These are phyloP conservation scores for Pilophorus perplexus DNA, from an alignment of 2,888 invertebrate species.

Conservation along the genomic window DNA sequence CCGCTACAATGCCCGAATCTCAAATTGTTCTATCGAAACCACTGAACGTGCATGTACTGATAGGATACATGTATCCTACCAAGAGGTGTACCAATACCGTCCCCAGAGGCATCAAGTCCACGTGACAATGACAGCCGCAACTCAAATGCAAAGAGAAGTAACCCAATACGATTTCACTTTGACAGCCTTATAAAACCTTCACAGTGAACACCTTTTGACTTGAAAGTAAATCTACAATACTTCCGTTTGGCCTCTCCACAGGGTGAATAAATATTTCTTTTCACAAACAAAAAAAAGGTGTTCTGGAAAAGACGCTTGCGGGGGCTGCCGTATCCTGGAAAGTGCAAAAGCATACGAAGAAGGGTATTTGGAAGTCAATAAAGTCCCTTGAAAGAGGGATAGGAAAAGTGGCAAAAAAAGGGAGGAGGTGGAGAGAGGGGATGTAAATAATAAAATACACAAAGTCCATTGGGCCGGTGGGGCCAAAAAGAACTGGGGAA, in stretches of 20 bases:
- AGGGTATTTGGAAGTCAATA: constrained; percentile 29
- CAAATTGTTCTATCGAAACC: no score
- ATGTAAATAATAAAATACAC: constrained; percentile 40
- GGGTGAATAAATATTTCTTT: constrained; percentile 22
- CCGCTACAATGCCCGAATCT: no score
- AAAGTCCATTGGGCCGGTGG: constrained; percentile 31
- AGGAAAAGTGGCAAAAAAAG: constrained; percentile 17
- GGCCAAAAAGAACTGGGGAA: constrained; percentile 1
- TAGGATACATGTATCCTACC: no score
- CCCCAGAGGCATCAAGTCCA: no score
- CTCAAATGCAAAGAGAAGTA: no score
- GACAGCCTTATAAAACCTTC: constrained; percentile 2
- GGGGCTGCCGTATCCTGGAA: no score
- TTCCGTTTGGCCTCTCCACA: constrained; percentile 9
- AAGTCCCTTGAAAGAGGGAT: constrained; percentile 15
- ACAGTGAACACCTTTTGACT: not conserved
- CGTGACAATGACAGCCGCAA: no score
- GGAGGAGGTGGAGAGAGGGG: not conserved
- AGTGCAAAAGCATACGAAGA: constrained; percentile 18
- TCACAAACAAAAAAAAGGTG: not conserved
- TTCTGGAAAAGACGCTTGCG: no score
- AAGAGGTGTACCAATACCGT: no score
- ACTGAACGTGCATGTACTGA: no score
- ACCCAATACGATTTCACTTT: no score
- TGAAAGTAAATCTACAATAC: constrained; percentile 12